Base-by-base conservation (phyloP, 2,113 vertebrate species). In the Atherinomorus stipes region DNA sequence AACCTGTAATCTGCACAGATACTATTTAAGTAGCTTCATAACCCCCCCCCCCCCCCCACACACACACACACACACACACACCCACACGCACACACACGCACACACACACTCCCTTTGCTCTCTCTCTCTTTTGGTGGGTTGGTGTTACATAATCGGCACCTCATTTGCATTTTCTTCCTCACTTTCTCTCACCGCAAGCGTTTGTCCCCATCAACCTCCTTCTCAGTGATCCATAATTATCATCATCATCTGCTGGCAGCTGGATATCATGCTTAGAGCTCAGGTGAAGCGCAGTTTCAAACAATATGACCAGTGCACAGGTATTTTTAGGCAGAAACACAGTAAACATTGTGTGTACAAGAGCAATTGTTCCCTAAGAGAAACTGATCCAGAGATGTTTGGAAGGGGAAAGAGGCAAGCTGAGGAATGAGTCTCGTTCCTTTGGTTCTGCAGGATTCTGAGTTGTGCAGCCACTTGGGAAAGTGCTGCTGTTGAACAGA, bases 391-490 rank as follows among this genome's bases (percentile, higher is more conserved):
- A 19, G 56, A 58, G 28, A 21, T 38, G 28, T 21, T 21, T 58
- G 42, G 9, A 11, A 21, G 42, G 15, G 1, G 45, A 42, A 51
- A 19, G 10, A 53, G n/a, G 11, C 1, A 59, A 53, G 50, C 13
- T 25, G 18, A 70, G 49, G 74, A 34, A 51, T 15, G 38, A 26
- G 31, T 45, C 2, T 0, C n/a, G 25, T 49, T 58, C 56, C 18
- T 85, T 80, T 79, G 83, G 83, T 80, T 64, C 44, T 10, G 21
- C 25, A 21, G 59, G 54, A 56, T 51, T 64, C 64, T 73, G 83
- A 81, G 80, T 53, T 59, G 52, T n/a, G 56, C n/a, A 53, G 83
- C 83, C 85, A 69, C 79, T 74, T 87, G 80, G 81, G 80, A 77
- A 86, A 85, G 71, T 26, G 72, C 71, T 78, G 76, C 62, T 47